These are phyloP conservation scores for Erpornis zantholeuca DNA, from an alignment of 2,113 vertebrate species.

Conservation along the genomic window DNA sequence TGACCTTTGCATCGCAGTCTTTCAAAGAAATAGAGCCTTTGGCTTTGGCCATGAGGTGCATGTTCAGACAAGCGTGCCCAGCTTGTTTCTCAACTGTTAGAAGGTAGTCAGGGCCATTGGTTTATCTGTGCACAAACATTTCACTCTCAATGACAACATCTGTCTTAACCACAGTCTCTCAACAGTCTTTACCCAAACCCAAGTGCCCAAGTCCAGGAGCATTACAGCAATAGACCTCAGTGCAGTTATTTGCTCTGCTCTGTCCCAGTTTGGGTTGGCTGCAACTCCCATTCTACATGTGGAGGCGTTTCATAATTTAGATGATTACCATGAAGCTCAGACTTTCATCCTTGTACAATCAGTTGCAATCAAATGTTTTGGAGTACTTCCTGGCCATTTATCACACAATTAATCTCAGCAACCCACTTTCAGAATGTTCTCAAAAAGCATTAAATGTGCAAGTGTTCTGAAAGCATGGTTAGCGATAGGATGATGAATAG, in stretches of 20 bases:
- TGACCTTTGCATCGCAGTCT: not conserved
- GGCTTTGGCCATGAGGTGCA: not conserved
- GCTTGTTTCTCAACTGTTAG: not conserved
- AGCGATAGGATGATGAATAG: not conserved
- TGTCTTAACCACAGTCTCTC: not conserved
- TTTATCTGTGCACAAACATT: not conserved
- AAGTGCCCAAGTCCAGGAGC: not conserved
- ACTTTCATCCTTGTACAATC: not conserved
- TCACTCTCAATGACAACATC: fast-evolving
- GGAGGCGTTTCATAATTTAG: not conserved
- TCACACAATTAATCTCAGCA: not conserved
- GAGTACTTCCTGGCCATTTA: not conserved
- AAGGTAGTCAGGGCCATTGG: not conserved
- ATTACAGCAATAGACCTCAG: not conserved
- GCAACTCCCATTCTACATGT: not conserved
- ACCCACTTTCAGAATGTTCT: not conserved
- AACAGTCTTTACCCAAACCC: not conserved
- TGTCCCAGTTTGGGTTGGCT: not conserved
- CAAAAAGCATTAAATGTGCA: not conserved
- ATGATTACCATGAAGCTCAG: not conserved
- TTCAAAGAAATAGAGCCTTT: not conserved
- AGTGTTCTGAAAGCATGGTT: not conserved
- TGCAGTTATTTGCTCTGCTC: not conserved
- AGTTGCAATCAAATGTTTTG: not conserved
- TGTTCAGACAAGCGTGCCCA: not conserved